phyloP scores from a whole-genome alignment of 1,140 invertebrate genomes.

The Drosophila trapezifrons region DNA sequence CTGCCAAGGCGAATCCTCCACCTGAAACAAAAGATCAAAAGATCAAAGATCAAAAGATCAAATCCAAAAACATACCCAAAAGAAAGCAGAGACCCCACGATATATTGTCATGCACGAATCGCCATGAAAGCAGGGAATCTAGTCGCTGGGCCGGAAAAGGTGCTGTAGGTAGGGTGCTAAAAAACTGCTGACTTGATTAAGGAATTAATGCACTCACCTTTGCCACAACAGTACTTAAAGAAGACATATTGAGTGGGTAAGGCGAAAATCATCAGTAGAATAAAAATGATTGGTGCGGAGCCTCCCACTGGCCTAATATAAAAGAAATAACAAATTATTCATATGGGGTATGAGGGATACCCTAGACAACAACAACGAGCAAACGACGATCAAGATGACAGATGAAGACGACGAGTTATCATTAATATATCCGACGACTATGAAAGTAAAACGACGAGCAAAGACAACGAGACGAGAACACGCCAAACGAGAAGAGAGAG shows the following conservation, averaged over 20 bases:
- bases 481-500: too few species aligned
- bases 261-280: constrained; percentile 90
- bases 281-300: constrained; percentile 90
- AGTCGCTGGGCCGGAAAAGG: constrained; percentile 52
- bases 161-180: constrained; percentile 8
- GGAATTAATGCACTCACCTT: constrained; percentile 19
- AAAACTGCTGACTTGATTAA: fast-evolving
- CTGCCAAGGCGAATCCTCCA: constrained; percentile 94
- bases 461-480: too few species aligned
- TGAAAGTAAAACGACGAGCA: too few species aligned
- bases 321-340: neutral
- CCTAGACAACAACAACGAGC: neutral
- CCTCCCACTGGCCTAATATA: constrained; percentile 88
- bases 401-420: too few species aligned
- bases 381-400: too few species aligned
- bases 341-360: constrained; percentile 23
- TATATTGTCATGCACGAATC: constrained; percentile 19
- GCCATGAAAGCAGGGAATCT: constrained; percentile 50
- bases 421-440: too few species aligned
- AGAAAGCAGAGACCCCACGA: constrained; percentile 59
- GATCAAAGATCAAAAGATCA: neutral
- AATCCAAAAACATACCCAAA: constrained; percentile 32
- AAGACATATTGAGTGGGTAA: constrained; percentile 88
- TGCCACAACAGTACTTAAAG: constrained; percentile 57
- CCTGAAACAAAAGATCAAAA: constrained; percentile 64